Conservation (phyloP, 2,888 invertebrate genomes). For the Lithophane socia region DNA sequence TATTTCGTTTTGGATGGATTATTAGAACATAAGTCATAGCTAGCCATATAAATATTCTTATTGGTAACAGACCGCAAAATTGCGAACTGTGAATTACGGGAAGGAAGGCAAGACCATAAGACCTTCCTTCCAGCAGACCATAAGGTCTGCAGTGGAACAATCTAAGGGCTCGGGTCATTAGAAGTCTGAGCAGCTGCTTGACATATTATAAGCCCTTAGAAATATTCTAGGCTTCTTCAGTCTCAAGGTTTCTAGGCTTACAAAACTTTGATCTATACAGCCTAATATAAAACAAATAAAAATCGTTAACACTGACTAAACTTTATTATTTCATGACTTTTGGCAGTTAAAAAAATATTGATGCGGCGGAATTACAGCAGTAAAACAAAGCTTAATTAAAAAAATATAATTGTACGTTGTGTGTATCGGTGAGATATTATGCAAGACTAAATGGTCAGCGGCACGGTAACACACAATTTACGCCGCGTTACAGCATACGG, state of each 20-base stretch:
- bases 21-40: background rate
- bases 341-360: background rate
- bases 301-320: constrained; percentile 30
- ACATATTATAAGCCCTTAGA: constrained; percentile 1
- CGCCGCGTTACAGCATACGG: constrained; percentile 74
- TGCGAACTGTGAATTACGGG: background rate
- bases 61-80: background rate
- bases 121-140: too few species aligned
- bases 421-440: constrained; percentile 67
- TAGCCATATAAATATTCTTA: background rate
- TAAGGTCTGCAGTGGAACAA: background rate
- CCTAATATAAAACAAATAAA: constrained; percentile 21
- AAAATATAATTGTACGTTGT: constrained; percentile 26
- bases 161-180: background rate
- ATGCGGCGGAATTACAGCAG: constrained; percentile 7
- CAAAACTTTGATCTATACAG: constrained; percentile 12
- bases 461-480: constrained; percentile 79
- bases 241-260: background rate
- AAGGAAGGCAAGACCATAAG: background rate
- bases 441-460: constrained; percentile 73
- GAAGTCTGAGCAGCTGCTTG: constrained; percentile 9
- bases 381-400: constrained; percentile 33
- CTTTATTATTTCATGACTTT: constrained; percentile 14
- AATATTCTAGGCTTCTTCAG: constrained; percentile 3
- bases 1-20: background rate